Percentiles rank a stretch among this genome's conserved stretches.
phyloP scores from a whole-genome alignment of 2,113 vertebrate genomes.

The Gasterosteus nipponicus region DNA sequence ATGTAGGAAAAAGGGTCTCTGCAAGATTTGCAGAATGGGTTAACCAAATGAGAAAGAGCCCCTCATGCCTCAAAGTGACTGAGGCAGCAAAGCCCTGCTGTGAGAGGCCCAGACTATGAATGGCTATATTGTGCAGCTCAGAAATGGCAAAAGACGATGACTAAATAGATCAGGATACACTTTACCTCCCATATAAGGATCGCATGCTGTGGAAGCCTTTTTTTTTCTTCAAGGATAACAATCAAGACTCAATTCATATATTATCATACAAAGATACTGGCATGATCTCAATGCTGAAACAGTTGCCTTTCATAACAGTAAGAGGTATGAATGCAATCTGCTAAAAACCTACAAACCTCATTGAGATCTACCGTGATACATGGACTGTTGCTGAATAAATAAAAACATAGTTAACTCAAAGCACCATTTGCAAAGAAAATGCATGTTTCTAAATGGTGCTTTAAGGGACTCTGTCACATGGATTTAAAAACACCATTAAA shows the following conservation, averaged over 20 bases:
- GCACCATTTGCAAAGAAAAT: too few relatives aligned
- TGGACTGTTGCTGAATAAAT: neutral
- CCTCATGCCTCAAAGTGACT: slow-evolving; percentile 1
- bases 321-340: neutral
- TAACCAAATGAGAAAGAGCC: slow-evolving; percentile 14
- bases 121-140: slow-evolving; percentile 45
- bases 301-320: neutral
- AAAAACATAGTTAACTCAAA: neutral
- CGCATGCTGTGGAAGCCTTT: neutral
- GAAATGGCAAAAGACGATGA: slow-evolving; percentile 11
- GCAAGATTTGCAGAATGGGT: neutral
- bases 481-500: slow-evolving; percentile 46
- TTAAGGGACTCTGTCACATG: slow-evolving; percentile 58
- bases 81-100: slow-evolving; percentile 24
- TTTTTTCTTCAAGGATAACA: slow-evolving; percentile 1
- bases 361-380: neutral
- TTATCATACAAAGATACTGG: neutral
- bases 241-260: neutral
- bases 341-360: neutral
- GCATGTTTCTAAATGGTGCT: neutral
- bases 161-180: slow-evolving; percentile 34
- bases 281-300: neutral
- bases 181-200: neutral
- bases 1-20: neutral
- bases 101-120: slow-evolving; percentile 48